Evolutionary conservation across 2,888 invertebrate genomes (phyloP), one percentile per base, ranked within the genome.

Genomic region (Amiota mariae): DNA sequence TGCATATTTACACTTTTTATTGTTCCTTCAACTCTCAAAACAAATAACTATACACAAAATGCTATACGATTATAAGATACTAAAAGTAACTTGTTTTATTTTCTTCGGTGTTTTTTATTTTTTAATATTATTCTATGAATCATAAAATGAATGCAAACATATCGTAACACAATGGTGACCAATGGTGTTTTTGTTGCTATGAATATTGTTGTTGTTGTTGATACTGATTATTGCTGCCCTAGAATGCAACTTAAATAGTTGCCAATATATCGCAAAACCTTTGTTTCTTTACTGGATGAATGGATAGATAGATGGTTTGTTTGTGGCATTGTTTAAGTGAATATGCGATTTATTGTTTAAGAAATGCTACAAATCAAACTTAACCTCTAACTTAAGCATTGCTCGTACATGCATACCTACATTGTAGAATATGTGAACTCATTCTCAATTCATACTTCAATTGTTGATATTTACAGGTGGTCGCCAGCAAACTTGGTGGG

Each of bases 401-500:
- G 54, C 54, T n/a, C 3, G 24, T 51, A n/a, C 54, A 54, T 54
- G 54, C 51, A 51, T n/a, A n/a, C n/a, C n/a, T 54, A 54, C 54
- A n/a, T 9, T n/a, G 6, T 12, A 36, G 36, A 36, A 36, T 36
- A 36, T 36, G 36, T 59, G 73, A 47, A 79, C 81, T 81, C 81
- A 77, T 64, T 49, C 24, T 24, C 24, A 24, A 24, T 24, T 24
- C 74, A 72, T 36, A 13, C 20, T 71, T 57, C 6, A 36, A 36
- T 36, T 36, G 36, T 6, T 57, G 9, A 11, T 56, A 57, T 56
- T 79, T 80, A 72, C 81, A 89, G 89, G 87, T 83, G 90, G 89
- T 72, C 87, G 88, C 71, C 88, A 89, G 74, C 86, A 89, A 80
- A 90, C 90, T 15, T 90, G 90, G 90, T 90, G 90, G 90, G 90